Conservation (phyloP, 2,113 vertebrate species). For the Apodemus sylvaticus region DNA sequence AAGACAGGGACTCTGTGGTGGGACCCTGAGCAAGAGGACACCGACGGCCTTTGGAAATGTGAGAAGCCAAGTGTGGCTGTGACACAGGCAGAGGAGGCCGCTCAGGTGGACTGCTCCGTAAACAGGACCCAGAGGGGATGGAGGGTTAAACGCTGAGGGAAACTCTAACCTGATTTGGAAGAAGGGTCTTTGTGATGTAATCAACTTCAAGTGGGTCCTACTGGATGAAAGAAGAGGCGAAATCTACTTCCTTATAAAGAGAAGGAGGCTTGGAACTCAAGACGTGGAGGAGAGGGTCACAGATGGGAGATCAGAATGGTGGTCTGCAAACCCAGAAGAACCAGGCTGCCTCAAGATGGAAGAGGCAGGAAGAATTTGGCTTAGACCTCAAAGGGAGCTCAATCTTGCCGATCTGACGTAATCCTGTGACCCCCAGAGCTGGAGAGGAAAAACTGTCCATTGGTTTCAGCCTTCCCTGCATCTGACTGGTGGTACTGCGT, state of each 20-base stretch:
- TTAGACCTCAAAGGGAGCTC: background rate
- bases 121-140: background rate
- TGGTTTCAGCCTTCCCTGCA: background rate
- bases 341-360: background rate
- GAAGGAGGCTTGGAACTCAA: background rate
- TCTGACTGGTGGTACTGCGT: rapidly evolving
- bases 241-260: background rate
- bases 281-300: background rate
- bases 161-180: background rate
- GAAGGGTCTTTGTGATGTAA: background rate
- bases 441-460: background rate
- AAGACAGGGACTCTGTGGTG: too few relatives aligned
- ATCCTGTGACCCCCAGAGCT: background rate
- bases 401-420: background rate
- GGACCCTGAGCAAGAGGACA: rapidly evolving
- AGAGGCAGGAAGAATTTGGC: background rate
- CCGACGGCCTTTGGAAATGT: background rate
- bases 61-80: background rate
- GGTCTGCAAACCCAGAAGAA: background rate
- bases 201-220: background rate
- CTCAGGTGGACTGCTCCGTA: too few relatives aligned
- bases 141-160: background rate
- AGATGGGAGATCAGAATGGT: background rate
- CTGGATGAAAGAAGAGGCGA: background rate
- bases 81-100: rapidly evolving